These are phyloP conservation scores for Triplophysa tibetana DNA, from an alignment of 2,113 vertebrate species.

Conservation along the genomic window DNA sequence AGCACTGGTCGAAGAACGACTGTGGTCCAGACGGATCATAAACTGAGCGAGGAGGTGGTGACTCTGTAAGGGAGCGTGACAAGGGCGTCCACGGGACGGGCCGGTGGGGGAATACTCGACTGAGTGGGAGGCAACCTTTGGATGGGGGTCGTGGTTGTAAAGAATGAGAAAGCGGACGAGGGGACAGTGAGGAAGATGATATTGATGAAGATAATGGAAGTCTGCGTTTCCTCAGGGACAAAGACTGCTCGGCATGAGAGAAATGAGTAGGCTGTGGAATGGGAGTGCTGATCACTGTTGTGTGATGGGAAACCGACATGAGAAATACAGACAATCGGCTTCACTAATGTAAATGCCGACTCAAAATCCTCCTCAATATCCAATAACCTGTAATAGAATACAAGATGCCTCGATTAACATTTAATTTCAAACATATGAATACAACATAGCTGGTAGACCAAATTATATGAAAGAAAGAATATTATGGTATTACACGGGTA, in stretches of 20 bases:
- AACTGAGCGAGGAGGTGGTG: conserved; percentile 57
- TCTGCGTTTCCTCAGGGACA: conserved; percentile 81
- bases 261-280: conserved; percentile 82
- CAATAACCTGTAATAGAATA: conserved; percentile 9
- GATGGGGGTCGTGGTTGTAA: conserved; percentile 78
- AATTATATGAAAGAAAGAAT: too few species aligned
- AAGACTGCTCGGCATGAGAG: conserved; percentile 80
- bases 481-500: too few species aligned
- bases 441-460: neutral
- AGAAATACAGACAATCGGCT: neutral
- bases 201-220: conserved; percentile 68
- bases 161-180: conserved; percentile 62
- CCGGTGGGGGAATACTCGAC: conserved; percentile 78
- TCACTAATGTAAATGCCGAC: neutral
- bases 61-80: conserved; percentile 70
- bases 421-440: neutral
- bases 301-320: conserved; percentile 78
- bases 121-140: conserved; percentile 77
- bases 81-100: conserved; percentile 76
- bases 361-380: neutral
- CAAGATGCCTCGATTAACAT: neutral
- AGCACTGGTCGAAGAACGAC: conserved; percentile 85
- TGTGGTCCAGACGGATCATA: conserved; percentile 79
- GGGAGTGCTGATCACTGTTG: conserved; percentile 66
- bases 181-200: conserved; percentile 66